Conservation (phyloP, 92 coral and sea anemone species). For the Parazoanthus atlanticus region DNA sequence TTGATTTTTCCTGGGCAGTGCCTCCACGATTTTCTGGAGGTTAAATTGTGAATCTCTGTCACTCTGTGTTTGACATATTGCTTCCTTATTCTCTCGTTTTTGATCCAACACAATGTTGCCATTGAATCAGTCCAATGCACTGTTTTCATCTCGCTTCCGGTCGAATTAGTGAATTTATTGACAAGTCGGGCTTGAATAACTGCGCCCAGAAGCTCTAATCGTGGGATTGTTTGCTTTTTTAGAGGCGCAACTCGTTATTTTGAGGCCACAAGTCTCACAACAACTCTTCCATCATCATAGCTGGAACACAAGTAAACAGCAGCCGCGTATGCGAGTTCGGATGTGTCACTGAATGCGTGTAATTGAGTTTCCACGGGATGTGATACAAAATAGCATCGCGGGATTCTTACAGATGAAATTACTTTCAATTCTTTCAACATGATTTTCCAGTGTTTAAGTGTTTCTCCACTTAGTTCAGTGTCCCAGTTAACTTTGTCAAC, state of each 20-base stretch:
- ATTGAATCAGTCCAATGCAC: conserved; percentile 48
- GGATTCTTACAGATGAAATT: conserved; percentile 46
- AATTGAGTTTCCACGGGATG: conserved; percentile 54
- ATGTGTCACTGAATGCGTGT: conserved; percentile 78
- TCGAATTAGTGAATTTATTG: conserved; percentile 29
- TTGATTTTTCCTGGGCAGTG: conserved; percentile 55
- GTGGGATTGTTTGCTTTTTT: conserved; percentile 75
- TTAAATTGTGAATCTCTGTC: conserved; percentile 40
- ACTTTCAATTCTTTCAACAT: conserved; percentile 45
- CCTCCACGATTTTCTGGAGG: conserved; percentile 41
- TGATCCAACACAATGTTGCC: conserved; percentile 56
- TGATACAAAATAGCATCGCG: conserved; percentile 52
- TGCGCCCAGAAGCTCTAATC: conserved; percentile 68
- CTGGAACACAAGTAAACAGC: conserved; percentile 55
- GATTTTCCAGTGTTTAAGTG: conserved; percentile 49
- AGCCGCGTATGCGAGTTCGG: conserved; percentile 66
- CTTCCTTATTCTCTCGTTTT: conserved; percentile 48
- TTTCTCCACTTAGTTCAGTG: conserved; percentile 59
- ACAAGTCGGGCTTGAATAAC: conserved; percentile 57
- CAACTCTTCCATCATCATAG: conserved; percentile 60
- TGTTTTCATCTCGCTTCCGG: neutral
- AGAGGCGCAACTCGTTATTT: conserved; percentile 69
- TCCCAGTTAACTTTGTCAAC: conserved; percentile 64
- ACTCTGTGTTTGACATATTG: conserved; percentile 50
- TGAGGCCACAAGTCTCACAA: conserved; percentile 55